These are phyloP conservation scores for Helicoverpa assulta DNA, from an alignment of 2,888 invertebrate species.

Conservation along the genomic window DNA sequence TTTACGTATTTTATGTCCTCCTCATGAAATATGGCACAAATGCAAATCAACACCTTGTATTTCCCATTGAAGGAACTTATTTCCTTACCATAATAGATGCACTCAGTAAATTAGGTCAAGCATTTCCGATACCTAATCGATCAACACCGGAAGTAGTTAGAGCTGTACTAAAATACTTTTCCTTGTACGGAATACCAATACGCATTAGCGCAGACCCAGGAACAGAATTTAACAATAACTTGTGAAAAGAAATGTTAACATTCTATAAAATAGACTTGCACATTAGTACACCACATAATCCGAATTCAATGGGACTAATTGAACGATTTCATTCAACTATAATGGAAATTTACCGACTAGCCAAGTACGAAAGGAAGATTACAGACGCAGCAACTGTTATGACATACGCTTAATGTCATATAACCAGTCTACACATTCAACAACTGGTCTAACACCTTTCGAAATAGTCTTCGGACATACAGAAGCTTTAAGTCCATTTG, in stretches of 20 bases:
- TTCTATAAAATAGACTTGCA: too few relatives aligned
- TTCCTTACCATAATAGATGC: too few relatives aligned
- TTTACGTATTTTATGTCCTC: too few relatives aligned
- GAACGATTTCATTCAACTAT: constrained; percentile 62
- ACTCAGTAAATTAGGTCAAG: too few relatives aligned
- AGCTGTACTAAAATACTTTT: too few relatives aligned
- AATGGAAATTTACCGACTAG: constrained; percentile 48
- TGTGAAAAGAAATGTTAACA: constrained; percentile 45
- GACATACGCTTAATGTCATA: constrained; percentile 61
- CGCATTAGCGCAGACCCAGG: constrained; percentile 42
- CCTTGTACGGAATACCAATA: too few relatives aligned
- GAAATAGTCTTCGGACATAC: constrained; percentile 62
- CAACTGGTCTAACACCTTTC: constrained; percentile 55
- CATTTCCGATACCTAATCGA: background rate
- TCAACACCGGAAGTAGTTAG: too few relatives aligned
- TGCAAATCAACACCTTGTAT: too few relatives aligned
- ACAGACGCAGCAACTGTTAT: constrained; percentile 57
- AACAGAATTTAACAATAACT: constrained; percentile 63
- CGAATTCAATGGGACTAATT: constrained; percentile 59
- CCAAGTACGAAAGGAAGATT: constrained; percentile 55
- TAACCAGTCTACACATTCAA: constrained; percentile 57
- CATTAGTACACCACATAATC: constrained; percentile 57
- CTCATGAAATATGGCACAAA: too few relatives aligned
- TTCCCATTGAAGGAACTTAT: too few relatives aligned
- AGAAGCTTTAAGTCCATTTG: constrained; percentile 43